Percentiles rank a stretch among this genome's conserved stretches.
These are phyloP conservation scores for Taphrorychus bicolor DNA, from an alignment of 2,888 invertebrate genomes.

Conservation along the genomic window DNA sequence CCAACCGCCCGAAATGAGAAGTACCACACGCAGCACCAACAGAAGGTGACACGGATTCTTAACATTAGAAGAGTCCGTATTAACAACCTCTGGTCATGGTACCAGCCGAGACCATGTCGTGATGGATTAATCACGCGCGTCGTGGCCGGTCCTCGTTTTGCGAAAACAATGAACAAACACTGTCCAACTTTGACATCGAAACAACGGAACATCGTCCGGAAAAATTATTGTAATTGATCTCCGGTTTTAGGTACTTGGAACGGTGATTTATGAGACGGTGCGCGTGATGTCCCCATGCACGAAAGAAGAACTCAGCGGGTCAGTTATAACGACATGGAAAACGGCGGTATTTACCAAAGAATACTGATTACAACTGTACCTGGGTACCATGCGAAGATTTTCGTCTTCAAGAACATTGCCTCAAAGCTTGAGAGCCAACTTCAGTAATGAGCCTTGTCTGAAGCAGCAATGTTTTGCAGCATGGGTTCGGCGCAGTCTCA, in stretches of 20 bases:
- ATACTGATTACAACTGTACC: too few species aligned
- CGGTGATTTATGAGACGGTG: conserved; percentile 25
- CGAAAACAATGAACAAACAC: conserved; percentile 35
- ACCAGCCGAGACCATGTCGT: conserved; percentile 27
- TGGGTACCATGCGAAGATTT: too few species aligned
- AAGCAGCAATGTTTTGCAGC: too few species aligned
- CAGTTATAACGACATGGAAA: too few species aligned
- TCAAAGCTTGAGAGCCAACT: too few species aligned
- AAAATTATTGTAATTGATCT: conserved; percentile 35
- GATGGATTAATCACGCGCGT: conserved; percentile 34
- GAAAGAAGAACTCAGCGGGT: too few species aligned
- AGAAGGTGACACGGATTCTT: conserved; percentile 20
- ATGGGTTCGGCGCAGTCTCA: too few species aligned
- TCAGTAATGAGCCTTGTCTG: too few species aligned
- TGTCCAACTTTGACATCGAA: conserved; percentile 20
- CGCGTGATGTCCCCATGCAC: neutral
- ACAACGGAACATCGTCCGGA: conserved; percentile 35
- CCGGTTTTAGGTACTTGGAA: conserved; percentile 15
- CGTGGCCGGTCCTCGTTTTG: conserved; percentile 30
- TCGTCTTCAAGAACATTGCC: too few species aligned
- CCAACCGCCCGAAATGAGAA: neutral
- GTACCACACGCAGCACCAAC: neutral
- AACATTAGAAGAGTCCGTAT: conserved; percentile 15
- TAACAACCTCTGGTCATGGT: conserved; percentile 31
- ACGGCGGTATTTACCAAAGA: too few species aligned